Evolutionary conservation across 1,140 invertebrate genomes (phyloP).

Genomic region (Druon quercuslanigerum): DNA sequence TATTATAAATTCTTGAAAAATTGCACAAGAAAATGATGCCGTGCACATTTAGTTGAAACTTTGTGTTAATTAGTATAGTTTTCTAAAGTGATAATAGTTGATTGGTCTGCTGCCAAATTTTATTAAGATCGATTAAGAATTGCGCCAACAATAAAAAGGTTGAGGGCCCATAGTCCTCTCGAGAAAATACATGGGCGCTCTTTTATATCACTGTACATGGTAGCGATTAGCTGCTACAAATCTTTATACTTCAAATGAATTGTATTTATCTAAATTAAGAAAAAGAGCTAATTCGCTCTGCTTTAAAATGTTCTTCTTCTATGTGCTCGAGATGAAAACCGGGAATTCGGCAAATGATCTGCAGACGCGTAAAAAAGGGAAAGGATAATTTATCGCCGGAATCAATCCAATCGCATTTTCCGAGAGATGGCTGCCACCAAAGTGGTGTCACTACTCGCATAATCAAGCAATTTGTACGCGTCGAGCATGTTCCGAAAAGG

Average conservation of each 20-base stretch:
- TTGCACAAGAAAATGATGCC: too few relatives aligned
- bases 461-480: slow-evolving; percentile 64
- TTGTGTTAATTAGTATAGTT: too few relatives aligned
- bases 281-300: neutral
- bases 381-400: slow-evolving; percentile 56
- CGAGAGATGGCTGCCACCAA: slow-evolving; percentile 38
- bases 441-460: slow-evolving; percentile 56
- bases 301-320: neutral
- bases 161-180: too few relatives aligned
- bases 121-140: too few relatives aligned
- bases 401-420: slow-evolving; percentile 63
- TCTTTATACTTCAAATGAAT: neutral
- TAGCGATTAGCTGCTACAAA: too few relatives aligned
- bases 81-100: too few relatives aligned
- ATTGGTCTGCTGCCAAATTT: too few relatives aligned
- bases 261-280: neutral
- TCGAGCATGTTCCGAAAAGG: slow-evolving; percentile 37
- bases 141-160: too few relatives aligned
- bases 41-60: too few relatives aligned
- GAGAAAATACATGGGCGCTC: too few relatives aligned
- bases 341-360: neutral
- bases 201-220: too few relatives aligned
- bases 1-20: too few relatives aligned
- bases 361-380: slow-evolving; percentile 29
- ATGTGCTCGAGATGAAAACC: neutral